Evolutionary conservation across 2,888 invertebrate genomes (phyloP).

Genomic region (Erebia ligea): DNA sequence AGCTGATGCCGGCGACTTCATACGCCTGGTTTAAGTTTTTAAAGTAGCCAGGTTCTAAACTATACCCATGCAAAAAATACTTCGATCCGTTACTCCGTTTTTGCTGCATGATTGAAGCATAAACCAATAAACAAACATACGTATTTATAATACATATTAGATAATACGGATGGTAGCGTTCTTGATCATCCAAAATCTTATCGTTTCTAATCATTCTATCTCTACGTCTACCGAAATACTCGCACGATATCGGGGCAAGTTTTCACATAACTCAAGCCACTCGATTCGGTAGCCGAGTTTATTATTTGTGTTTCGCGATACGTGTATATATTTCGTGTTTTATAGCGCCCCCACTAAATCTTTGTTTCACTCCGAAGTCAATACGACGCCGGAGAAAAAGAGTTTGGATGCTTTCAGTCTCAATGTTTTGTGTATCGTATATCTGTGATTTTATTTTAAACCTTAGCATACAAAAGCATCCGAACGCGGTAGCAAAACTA

Average conservation of each 20-base stretch:
- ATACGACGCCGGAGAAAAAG: conserved; percentile 24
- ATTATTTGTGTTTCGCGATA: conserved; percentile 71
- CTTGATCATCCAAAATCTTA: not conserved
- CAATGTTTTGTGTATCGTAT: not conserved
- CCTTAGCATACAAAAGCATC: too few species aligned
- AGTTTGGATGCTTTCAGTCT: conserved; percentile 24
- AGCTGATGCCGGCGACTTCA: too few species aligned
- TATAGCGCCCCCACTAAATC: conserved; percentile 58
- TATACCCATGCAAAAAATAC: too few species aligned
- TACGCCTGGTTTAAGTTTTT: too few species aligned
- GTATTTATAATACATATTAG: too few species aligned
- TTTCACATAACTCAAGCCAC: conserved; percentile 79
- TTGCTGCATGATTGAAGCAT: too few species aligned
- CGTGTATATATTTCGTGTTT: conserved; percentile 62
- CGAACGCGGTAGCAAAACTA: too few species aligned
- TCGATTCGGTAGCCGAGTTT: conserved; percentile 77
- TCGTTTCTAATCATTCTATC: conserved; percentile 52
- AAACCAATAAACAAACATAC: too few species aligned
- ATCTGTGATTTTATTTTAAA: not conserved
- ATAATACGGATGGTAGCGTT: too few species aligned
- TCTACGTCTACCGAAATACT: conserved; percentile 52
- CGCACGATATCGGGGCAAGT: conserved; percentile 66
- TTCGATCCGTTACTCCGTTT: too few species aligned
- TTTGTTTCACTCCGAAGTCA: conserved; percentile 53
- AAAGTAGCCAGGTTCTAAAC: too few species aligned